phyloP scores from a whole-genome alignment of 2,797 vertebrate species.

The Ispidina lecontei region DNA sequence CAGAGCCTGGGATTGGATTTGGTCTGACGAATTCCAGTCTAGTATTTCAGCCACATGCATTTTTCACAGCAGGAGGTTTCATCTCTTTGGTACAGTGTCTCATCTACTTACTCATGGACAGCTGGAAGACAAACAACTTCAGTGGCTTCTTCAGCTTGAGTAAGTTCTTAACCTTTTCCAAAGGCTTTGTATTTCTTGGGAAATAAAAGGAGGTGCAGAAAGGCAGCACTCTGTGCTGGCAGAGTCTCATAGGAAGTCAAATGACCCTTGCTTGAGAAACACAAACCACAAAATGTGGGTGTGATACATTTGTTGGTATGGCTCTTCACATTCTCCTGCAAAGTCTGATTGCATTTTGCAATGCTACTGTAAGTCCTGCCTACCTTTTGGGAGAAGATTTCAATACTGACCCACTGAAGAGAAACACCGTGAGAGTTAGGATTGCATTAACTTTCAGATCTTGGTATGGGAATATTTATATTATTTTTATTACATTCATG shows the following conservation, averaged over 20 bases:
- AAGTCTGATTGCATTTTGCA: neutral
- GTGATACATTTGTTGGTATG: constrained; percentile 13
- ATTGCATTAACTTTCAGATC: neutral
- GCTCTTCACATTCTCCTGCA: neutral
- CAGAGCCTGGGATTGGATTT: neutral
- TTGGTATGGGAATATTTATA: neutral
- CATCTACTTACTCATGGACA: neutral
- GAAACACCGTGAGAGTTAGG: neutral
- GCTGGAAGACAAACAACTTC: neutral
- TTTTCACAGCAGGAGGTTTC: neutral
- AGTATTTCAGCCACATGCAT: neutral
- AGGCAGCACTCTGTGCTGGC: neutral
- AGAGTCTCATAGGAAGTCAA: constrained; percentile 14
- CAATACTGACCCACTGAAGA: neutral
- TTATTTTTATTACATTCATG: neutral
- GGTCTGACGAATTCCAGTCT: neutral
- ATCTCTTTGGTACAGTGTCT: neutral
- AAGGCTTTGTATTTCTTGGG: constrained; percentile 34
- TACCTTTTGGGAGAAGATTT: neutral
- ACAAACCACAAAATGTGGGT: constrained; percentile 27
- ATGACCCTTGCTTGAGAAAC: constrained; percentile 26
- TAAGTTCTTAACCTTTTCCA: constrained; percentile 8
- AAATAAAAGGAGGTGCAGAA: constrained; percentile 19
- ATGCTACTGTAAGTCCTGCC: neutral
- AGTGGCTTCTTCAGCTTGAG: neutral